Conservation (phyloP, 2,113 vertebrate species). For the Porphyrio hochstetteri region DNA sequence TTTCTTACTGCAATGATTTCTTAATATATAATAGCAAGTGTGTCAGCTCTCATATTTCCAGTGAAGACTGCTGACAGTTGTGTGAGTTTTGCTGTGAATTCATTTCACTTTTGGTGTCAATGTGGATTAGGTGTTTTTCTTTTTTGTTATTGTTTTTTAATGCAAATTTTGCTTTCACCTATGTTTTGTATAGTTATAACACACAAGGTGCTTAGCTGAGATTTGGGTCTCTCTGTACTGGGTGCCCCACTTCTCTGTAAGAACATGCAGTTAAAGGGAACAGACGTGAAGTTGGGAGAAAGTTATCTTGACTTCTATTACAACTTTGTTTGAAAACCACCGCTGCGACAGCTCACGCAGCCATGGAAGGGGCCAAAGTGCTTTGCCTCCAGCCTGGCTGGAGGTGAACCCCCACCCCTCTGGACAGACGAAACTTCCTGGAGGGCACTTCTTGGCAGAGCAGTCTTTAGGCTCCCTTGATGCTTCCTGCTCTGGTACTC, state of each 20-base stretch:
- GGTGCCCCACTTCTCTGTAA: background rate
- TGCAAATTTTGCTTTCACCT: background rate
- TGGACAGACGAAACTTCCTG: background rate
- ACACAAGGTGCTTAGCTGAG: background rate
- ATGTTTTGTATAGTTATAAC: background rate
- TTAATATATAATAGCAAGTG: background rate
- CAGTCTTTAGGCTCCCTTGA: rapidly evolving
- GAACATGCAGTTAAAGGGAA: background rate
- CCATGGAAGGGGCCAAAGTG: background rate
- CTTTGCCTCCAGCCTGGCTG: background rate
- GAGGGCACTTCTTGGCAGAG: background rate
- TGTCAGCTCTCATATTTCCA: background rate
- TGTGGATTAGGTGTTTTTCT: background rate
- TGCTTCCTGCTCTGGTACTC: background rate
- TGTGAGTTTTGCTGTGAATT: background rate
- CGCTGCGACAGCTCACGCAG: background rate
- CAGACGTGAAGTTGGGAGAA: background rate
- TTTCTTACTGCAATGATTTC: background rate
- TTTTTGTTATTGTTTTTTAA: background rate
- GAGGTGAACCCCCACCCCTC: background rate
- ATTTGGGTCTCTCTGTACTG: background rate
- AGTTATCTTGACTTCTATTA: background rate
- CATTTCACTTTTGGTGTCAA: background rate
- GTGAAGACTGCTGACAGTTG: background rate
- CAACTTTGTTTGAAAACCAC: background rate